Evolutionary conservation across 2,888 invertebrate species (phyloP), one percentile per base, ranked within the genome.

Genomic region (Plagodis dolabraria): DNA sequence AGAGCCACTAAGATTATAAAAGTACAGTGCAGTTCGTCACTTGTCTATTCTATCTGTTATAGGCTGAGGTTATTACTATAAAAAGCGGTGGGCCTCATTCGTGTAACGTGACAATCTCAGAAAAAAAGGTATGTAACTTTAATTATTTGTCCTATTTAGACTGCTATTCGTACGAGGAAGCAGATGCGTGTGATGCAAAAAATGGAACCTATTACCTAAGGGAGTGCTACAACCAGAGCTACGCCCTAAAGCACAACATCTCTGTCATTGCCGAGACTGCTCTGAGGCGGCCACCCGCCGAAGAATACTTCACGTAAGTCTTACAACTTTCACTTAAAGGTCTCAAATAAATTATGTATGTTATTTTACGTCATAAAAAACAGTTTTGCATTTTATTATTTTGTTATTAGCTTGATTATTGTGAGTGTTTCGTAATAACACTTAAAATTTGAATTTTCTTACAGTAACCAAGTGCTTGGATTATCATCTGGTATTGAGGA

Each of bases 401-500:
- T 33, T 53, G 8, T 59, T 46, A 60, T 54, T 55, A 44, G n/a
- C 9, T 33, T 53, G 8, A 33, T 38, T 45, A 6, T 36, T 22
- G 33, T 38, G 7, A 22, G 46, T 36, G 22, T 44, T 57, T 42
- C 47, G 61, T 50, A 33, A 7, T 35, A 6, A 46, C 6, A 49
- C 44, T 47, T 48, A 53, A 43, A 12, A 33, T 65, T 64, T 60
- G 52, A 53, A 52, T 63, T 67, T 22, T 72, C 35, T 82, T 85
- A 33, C 76, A 94, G 94, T 56, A 94, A 94, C 74, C 91, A 95
- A 80, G 95, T 96, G 40, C 86, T 96, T 65, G 94, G 95, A 11
- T 82, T 96, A 65, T 96, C 96, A n/a, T 89, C 93, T 38, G 96
- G 96, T 61, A 96, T 96, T 68, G 95, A 96, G 79, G 95, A 95